Percentiles rank a stretch among this genome's conserved stretches.
Conservation (phyloP, 2,113 vertebrate genomes). For the Pteruthius melanotis region DNA sequence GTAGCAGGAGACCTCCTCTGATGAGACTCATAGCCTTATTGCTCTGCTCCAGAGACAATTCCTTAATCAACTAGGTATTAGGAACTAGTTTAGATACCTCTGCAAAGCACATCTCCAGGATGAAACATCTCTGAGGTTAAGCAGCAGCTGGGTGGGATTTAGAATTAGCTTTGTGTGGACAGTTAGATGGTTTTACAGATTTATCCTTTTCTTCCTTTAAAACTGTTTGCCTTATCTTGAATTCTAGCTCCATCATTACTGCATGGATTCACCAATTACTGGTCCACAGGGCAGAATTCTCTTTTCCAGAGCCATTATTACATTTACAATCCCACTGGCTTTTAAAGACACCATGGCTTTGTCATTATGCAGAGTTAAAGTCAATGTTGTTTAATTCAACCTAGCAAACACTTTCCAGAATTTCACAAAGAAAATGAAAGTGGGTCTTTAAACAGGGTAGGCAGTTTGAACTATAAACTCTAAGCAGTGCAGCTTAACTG, state of each 20-base stretch:
- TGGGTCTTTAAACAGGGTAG: background rate
- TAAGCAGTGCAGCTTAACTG: background rate
- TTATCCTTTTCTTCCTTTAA: background rate
- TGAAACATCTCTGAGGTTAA: background rate
- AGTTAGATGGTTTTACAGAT: background rate
- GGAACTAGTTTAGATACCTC: background rate
- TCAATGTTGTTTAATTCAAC: background rate
- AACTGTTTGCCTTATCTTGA: background rate
- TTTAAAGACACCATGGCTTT: background rate
- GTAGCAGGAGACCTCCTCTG: background rate
- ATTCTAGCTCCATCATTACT: background rate
- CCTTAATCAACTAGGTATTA: background rate
- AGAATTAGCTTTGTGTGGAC: background rate
- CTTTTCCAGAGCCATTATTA: background rate
- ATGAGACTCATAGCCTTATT: background rate
- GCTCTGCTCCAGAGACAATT: background rate
- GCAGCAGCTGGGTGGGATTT: background rate
- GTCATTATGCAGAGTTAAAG: background rate
- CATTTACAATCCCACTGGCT: background rate
- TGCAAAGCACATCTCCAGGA: background rate
- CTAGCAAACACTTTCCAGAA: background rate
- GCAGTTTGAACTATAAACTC: background rate
- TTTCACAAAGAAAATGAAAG: background rate
- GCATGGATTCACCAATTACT: background rate
- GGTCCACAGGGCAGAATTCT: background rate